Conservation (phyloP, 2,113 vertebrate genomes). For the Bubalus kerabau region DNA sequence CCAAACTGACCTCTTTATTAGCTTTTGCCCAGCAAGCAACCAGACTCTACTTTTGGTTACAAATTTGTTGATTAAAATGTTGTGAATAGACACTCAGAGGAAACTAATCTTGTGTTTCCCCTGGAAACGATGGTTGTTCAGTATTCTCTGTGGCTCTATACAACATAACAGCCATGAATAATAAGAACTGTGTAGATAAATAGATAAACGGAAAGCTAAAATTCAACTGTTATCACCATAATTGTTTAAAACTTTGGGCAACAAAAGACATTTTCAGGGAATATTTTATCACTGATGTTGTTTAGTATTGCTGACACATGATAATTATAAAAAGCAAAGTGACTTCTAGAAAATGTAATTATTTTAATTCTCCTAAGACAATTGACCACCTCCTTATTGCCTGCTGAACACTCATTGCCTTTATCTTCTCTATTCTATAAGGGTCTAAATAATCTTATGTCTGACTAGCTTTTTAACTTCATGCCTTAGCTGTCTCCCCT, state of each 20-base stretch:
- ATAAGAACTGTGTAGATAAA: neutral
- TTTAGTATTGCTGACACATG: neutral
- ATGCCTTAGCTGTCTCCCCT: neutral
- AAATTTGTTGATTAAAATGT: neutral
- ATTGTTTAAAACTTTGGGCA: neutral
- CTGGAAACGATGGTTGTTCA: neutral
- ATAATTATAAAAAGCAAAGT: neutral
- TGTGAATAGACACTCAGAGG: neutral
- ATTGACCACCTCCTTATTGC: neutral
- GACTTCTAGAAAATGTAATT: neutral
- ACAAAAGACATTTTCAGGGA: neutral
- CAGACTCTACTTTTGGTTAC: neutral
- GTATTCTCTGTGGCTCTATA: neutral
- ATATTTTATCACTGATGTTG: neutral
- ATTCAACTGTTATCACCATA: neutral
- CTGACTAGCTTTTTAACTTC: neutral
- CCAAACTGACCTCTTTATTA: neutral
- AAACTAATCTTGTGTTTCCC: neutral
- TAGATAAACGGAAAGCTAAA: neutral
- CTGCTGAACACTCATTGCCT: neutral
- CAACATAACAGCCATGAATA: neutral
- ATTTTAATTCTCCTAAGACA: neutral
- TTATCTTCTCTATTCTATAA: neutral
- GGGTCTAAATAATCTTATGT: neutral
- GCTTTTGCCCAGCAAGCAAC: neutral